Evolutionary conservation across 2,113 vertebrate genomes (phyloP), one percentile per base, ranked within the genome.

Genomic region (Oncorhynchus mykiss): DNA sequence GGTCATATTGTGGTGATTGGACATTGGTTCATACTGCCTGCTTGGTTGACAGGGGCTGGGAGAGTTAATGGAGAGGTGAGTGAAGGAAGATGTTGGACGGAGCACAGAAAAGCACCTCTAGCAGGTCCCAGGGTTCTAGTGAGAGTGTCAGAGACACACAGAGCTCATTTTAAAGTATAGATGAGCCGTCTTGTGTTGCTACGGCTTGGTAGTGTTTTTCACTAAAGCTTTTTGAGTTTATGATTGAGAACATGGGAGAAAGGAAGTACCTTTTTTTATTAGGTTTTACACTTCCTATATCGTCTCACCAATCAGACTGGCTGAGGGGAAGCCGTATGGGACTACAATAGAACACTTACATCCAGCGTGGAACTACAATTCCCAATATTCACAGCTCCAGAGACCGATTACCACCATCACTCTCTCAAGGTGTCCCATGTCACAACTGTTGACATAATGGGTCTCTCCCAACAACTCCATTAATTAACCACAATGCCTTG

Each of bases 201-300:
- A 48, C 76, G 78, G 65, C 25, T 70, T 83, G 79, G 67, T 87
- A 76, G 62, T 78, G 68, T 34, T 34, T 34, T 65, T 27, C 60
- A 25, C 11, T 5, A 13, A 3, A 65, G 24, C 5, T 4, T 81
- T 80, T 48, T 72, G 24, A 59, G 45, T 72, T 49, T 4, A 71
- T 1, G 4, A 71, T 34, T 29, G 66, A 76, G 65, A 18, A 54
- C 51, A 18, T 14, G 49, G 14, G 49, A 51, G 49, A 14, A 51
- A 7, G 34, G 1, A 9, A 6, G 5, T 34, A 49, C 27, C 12
- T 14, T 54, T 13, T 13, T 54, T 16, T 18, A 54, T 54, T 18
- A 5, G 51, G 4, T 18, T 54, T 18, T 14, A 54, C 51, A 54
- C 14, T 18, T 4, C 51, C 18, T 3, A 18, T 18, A 45, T 45